phyloP scores from a whole-genome alignment of 2,888 invertebrate species.

The Amblyteles armatorius region DNA sequence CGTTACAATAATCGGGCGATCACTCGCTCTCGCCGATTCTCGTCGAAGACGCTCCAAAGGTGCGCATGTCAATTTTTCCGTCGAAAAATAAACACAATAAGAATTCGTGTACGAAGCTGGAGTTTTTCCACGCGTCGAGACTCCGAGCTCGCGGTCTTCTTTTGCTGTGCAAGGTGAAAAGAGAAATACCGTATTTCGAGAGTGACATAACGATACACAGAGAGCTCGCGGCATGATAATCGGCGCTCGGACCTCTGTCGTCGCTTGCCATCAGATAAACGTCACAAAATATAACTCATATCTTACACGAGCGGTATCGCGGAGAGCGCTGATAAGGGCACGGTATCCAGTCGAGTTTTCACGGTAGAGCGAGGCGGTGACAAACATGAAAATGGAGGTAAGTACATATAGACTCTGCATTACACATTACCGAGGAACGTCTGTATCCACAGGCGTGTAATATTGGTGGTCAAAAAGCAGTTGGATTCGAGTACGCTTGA shows the following conservation, averaged over 20 bases:
- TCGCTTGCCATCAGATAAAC: slow-evolving; percentile 72
- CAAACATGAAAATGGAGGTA: slow-evolving; percentile 80
- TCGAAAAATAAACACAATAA: neutral
- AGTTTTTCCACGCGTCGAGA: neutral
- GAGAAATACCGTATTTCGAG: slow-evolving; percentile 53
- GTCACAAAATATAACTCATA: slow-evolving; percentile 55
- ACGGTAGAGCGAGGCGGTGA: slow-evolving; percentile 56
- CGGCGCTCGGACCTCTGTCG: slow-evolving; percentile 36
- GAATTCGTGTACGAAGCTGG: neutral
- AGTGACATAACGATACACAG: slow-evolving; percentile 56
- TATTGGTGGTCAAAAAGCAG: neutral
- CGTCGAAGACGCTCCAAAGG: neutral
- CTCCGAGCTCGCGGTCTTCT: neutral
- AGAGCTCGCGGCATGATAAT: slow-evolving; percentile 49
- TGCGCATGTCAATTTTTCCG: neutral
- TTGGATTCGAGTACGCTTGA: neutral
- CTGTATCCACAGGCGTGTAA: neutral
- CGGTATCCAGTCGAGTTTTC: slow-evolving; percentile 59
- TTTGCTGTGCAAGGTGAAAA: slow-evolving; percentile 6
- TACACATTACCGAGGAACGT: neutral
- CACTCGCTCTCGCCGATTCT: slow-evolving; percentile 20
- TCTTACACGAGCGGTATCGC: slow-evolving; percentile 67
- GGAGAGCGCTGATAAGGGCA: slow-evolving; percentile 69
- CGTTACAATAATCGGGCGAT: neutral
- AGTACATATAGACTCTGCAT: slow-evolving; percentile 50